Evolutionary conservation across 2,888 invertebrate species (phyloP), one percentile per base, ranked within the genome.

Genomic region (Acronicta aceris): DNA sequence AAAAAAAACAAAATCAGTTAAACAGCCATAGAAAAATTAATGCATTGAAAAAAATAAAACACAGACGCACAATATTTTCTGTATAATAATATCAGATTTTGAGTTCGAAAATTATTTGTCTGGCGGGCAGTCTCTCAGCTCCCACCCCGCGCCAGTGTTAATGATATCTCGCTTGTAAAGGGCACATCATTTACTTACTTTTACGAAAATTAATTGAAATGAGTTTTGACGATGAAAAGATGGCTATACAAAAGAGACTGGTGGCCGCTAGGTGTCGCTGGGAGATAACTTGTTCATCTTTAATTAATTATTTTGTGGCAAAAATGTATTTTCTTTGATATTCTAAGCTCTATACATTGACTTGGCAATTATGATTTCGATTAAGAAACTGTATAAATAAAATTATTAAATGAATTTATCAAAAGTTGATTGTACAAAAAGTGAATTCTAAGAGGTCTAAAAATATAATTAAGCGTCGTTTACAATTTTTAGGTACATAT

Each of bases 161-260:
- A 95, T 94, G 93, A 94, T 95, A 95, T 93, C 92, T 93, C 86
- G 89, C 90, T 92, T 88, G 88, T 90, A 93, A 89, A 92, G 91
- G 92, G 90, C 92, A 92, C 93, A 93, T 89, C 91, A 93, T 93
- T 94, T 93, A 94, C 92, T 94, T 93, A 93, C 92, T 94, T 91
- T 92, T 89, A 88, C 84, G 88, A 88, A 94, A 94, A 94, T 94
- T 94, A 94, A 94, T 94, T 94, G 92, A 94, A 94, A 94, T 94
- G 94, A 94, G 94, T 93, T 94, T 89, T 90, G 90, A 88, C 90
- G 94, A 91, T 94, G 94, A 94, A 94, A 94, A 94, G 94, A 88
- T 90, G 90, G 85, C 84, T 79, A 82, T 82, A 93, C 93, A 94
- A 94, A 94, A 90, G 92, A 84, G 84, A 87, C 82, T 83, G 89